Base-by-base conservation (phyloP, 2,888 invertebrate species). In the Caprella mutica region DNA sequence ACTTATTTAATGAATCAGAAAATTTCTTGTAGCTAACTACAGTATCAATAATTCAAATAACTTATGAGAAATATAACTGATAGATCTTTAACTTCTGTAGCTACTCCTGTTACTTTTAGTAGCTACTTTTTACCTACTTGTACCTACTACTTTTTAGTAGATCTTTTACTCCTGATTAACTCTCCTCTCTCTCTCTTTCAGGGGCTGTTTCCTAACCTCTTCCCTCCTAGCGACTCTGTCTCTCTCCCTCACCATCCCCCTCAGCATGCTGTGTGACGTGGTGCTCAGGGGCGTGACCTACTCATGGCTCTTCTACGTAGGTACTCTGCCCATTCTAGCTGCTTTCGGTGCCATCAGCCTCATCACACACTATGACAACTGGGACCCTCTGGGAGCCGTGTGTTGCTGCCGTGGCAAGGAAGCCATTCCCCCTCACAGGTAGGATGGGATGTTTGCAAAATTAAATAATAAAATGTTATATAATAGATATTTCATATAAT, bases 121-220 rank as follows among this genome's bases (percentile, higher is more conserved):
- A 38, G n/a, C n/a, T 38, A 38, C 19, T 17, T 38, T 38, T 17
- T 38, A 38, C 19, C n/a, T 38, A 3, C 3, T 17, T 38, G 19
- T 38, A 38, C n/a, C n/a, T n/a, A n/a, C n/a, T n/a, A n/a, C n/a
- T n/a, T n/a, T n/a, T n/a, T n/a, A n/a, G n/a, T n/a, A n/a, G 9
- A 17, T 46, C 5, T 44, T 17, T 26, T 44, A 8, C 27, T 50
- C 5, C n/a, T 27, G 19, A 42, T 12, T 50, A 23, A 50, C 44
- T 44, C 21, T 52, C 12, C 17, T 44, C 30, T 17, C 54, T 62
- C 51, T 43, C 42, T 26, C 54, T 74, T 74, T 2, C 74, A 92
- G 92, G 89, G 96, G 92, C 51, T 86, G 90, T 68, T 91, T 93
- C 68, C 76, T 96, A 68, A 96, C 96, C 19, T 93, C 93, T 14